Percentiles rank a stretch among this genome's conserved stretches.
Conservation (phyloP, 2,797 vertebrate genomes). For the Oreochromis grahami region DNA sequence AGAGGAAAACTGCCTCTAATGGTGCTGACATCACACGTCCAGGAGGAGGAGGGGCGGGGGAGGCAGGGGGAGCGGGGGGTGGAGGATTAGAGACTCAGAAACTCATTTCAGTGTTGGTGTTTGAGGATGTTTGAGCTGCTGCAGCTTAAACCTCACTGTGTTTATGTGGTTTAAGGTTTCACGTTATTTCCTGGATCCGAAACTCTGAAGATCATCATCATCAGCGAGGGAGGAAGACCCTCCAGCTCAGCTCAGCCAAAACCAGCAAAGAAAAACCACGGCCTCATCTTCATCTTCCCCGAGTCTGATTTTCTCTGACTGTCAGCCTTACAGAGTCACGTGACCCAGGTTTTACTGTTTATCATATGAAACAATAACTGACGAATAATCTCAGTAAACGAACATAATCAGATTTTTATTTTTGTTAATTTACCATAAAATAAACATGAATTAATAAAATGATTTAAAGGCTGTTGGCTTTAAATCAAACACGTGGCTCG, state of each 20-base stretch:
- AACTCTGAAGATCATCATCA: background rate
- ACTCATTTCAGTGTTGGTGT: background rate
- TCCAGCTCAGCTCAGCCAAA: background rate
- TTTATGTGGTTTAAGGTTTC: background rate
- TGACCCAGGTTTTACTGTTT: background rate
- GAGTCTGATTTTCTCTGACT: background rate
- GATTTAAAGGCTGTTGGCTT: fast-evolving
- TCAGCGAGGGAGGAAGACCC: background rate
- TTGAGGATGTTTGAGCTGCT: background rate
- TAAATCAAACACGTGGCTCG: background rate
- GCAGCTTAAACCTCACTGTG: background rate
- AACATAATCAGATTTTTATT: background rate
- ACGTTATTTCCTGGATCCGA: background rate
- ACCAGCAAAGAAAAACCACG: background rate
- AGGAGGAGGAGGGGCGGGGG: fast-evolving
- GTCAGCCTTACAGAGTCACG: fast-evolving
- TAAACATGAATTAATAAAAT: background rate
- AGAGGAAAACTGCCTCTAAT: background rate
- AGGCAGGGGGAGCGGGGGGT: fast-evolving
- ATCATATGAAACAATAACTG: background rate
- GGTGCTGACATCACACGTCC: background rate
- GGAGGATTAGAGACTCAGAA: background rate
- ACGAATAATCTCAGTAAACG: background rate
- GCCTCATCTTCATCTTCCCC: background rate
- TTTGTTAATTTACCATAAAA: background rate